These are phyloP conservation scores for Dendroctonus ponderosae DNA, from an alignment of 1,140 invertebrate species.

Conservation along the genomic window DNA sequence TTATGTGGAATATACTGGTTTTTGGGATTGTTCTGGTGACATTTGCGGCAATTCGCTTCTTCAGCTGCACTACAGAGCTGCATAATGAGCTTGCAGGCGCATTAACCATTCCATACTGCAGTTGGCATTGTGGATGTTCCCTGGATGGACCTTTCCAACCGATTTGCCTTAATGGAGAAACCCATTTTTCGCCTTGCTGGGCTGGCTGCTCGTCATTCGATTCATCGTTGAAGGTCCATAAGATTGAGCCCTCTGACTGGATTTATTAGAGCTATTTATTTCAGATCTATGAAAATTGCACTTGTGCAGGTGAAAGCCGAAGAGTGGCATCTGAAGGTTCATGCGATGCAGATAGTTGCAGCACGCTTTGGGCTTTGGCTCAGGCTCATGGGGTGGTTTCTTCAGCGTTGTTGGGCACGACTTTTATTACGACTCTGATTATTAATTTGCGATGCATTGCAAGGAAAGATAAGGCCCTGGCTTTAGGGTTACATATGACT, in stretches of 20 bases:
- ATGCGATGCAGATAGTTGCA: conserved; percentile 56
- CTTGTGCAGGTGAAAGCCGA: conserved; percentile 50
- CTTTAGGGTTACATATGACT: conserved; percentile 58
- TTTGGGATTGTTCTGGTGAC: conserved; percentile 53
- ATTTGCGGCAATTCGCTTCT: conserved; percentile 59
- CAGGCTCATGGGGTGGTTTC: conserved; percentile 53
- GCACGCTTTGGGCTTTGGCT: conserved; percentile 56
- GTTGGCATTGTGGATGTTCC: conserved; percentile 61
- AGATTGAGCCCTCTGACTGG: too few relatives aligned
- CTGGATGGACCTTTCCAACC: conserved; percentile 63
- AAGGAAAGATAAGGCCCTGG: conserved; percentile 59
- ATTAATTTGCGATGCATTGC: conserved; percentile 57
- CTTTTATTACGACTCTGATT: conserved; percentile 57
- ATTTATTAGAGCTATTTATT: conserved; percentile 17
- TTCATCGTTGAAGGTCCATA: conserved; percentile 11
- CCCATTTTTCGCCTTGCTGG: conserved; percentile 69
- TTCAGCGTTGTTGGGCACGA: conserved; percentile 51
- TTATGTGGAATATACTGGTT: conserved; percentile 59
- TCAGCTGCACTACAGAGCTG: conserved; percentile 54
- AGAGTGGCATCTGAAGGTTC: conserved; percentile 55
- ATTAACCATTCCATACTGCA: conserved; percentile 58
- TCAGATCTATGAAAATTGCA: conserved; percentile 56
- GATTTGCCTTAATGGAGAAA: conserved; percentile 59
- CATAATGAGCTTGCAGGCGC: conserved; percentile 47
- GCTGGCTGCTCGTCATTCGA: conserved; percentile 59